A percentile compares a stretch with the other conserved stretches of the same genome.
Evolutionary conservation across 1,140 invertebrate genomes (phyloP).

Genomic region (Microvelia longipes): DNA sequence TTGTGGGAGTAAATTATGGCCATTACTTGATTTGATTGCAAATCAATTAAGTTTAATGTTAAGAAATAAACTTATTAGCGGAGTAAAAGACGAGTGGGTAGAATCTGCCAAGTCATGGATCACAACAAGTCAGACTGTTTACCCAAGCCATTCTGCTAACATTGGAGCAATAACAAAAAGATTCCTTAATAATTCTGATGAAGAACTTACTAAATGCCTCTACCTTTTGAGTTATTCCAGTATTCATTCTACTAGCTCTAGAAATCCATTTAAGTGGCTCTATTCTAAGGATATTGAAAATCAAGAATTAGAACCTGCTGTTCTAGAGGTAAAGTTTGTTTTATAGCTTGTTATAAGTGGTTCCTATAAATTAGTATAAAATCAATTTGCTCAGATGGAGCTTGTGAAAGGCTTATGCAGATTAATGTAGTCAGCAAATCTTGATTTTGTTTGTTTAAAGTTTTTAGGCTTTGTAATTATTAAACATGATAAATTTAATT

Average conservation of each 20-base stretch:
- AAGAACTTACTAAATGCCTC: neutral
- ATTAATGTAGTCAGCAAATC: too few species aligned
- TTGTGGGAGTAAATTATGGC: conserved; percentile 28
- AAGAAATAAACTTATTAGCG: neutral
- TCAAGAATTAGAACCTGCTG: neutral
- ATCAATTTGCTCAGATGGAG: too few species aligned
- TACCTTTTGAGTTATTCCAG: neutral
- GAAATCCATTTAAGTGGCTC: neutral
- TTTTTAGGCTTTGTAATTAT: too few species aligned
- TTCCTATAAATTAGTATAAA: too few species aligned
- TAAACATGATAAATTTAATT: too few species aligned
- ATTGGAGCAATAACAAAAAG: neutral
- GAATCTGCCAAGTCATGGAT: neutral
- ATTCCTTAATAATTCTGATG: neutral
- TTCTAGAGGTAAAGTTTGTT: neutral
- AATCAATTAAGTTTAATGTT: conserved; percentile 17
- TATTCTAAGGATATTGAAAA: neutral
- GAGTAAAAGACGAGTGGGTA: neutral
- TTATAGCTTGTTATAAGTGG: neutral
- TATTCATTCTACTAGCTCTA: neutral
- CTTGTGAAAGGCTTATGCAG: too few species aligned
- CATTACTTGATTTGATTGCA: conserved; percentile 32
- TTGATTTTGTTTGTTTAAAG: too few species aligned
- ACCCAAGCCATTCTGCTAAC: neutral
- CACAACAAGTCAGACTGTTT: neutral